Conservation (phyloP, 64 coral and sea anemone species). For the Hydrozoanthus tunicans region DNA sequence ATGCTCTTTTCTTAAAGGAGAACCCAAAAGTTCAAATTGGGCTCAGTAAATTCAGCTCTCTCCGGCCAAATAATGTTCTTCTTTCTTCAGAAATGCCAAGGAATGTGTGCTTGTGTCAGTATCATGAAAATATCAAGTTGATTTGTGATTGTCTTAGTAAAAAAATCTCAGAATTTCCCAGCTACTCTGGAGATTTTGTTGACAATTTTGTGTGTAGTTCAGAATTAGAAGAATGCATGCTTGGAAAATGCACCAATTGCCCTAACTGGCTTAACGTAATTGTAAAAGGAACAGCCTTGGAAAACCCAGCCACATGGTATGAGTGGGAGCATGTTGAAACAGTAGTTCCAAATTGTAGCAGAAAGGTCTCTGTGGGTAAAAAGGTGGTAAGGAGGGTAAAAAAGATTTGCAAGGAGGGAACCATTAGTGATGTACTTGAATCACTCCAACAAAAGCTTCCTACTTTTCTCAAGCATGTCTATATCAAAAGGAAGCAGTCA, state of each 20-base stretch:
- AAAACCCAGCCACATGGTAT: slow-evolving; percentile 39
- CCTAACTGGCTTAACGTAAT: slow-evolving; percentile 40
- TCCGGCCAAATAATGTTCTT: slow-evolving; percentile 50
- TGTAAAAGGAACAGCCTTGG: not conserved
- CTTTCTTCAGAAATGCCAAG: slow-evolving; percentile 55
- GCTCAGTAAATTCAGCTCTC: slow-evolving; percentile 66
- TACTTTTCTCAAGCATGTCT: slow-evolving; percentile 48
- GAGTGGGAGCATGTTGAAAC: slow-evolving; percentile 55
- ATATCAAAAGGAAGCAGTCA: slow-evolving; percentile 48
- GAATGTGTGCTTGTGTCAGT: slow-evolving; percentile 65
- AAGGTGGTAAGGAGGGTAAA: slow-evolving; percentile 54
- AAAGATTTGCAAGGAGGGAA: slow-evolving; percentile 62
- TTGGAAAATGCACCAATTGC: slow-evolving; percentile 61
- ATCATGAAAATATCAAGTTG: slow-evolving; percentile 66
- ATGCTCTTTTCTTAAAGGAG: slow-evolving; percentile 63
- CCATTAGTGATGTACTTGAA: slow-evolving; percentile 48
- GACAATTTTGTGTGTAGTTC: slow-evolving; percentile 52
- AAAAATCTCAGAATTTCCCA: slow-evolving; percentile 44
- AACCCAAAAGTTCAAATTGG: slow-evolving; percentile 56
- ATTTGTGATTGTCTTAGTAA: slow-evolving; percentile 60
- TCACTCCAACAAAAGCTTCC: slow-evolving; percentile 59
- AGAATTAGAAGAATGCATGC: slow-evolving; percentile 49
- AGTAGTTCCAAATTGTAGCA: slow-evolving; percentile 1
- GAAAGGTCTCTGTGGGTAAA: not conserved
- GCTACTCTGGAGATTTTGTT: slow-evolving; percentile 52